Base-by-base conservation (phyloP, 2,113 vertebrate genomes). In the Spheniscus mendiculus region DNA sequence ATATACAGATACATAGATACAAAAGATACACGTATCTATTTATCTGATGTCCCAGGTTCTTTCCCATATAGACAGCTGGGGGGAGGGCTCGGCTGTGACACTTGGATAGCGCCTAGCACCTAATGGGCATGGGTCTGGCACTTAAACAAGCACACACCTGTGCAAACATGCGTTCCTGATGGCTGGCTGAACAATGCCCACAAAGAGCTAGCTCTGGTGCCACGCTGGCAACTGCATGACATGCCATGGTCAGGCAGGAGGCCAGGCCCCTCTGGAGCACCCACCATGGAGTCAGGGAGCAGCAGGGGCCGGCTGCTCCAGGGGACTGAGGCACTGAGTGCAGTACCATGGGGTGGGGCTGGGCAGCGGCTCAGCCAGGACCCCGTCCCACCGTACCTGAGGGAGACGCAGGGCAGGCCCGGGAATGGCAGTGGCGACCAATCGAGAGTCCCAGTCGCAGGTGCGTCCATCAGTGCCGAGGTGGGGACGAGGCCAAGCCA, bases 141-240 rank as follows among this genome's bases (percentile, higher is more conserved):
- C 36, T 12, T n/a, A 4, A 21, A 14, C 18, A 6, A 8, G 44
- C 6, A 5, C 83, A 27, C 9, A 15, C 1, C 42, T 34, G 44
- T 16, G 70, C 53, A 22, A 29, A 29, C 1, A 0, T 1, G 2
- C 1, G 1, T 3, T 26, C 27, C 38, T 0, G 1, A 15, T 8
- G 38, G 18, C 56, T 42, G 32, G 3, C 78, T 32, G 73, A 67
- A 9, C 69, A 11, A 5, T 12, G 73, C 65, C 53, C 30, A 8
- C 17, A 6, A 4, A 9, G 34, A 8, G n/a, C 17, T 20, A 50
- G 40, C 1, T 2, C 45, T 25, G 36, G 11, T 50, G 79, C 50
- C 44, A 8, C 1, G 1, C 32, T 44, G 65, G 4, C 36, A 52
- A 9, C 36, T 19, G 47, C 1, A 3, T 20, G 56, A 15, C 61